These are phyloP conservation scores for Ptychodera flava DNA, from an alignment of 35 echinoderm and acorn worm species.

Conservation along the genomic window DNA sequence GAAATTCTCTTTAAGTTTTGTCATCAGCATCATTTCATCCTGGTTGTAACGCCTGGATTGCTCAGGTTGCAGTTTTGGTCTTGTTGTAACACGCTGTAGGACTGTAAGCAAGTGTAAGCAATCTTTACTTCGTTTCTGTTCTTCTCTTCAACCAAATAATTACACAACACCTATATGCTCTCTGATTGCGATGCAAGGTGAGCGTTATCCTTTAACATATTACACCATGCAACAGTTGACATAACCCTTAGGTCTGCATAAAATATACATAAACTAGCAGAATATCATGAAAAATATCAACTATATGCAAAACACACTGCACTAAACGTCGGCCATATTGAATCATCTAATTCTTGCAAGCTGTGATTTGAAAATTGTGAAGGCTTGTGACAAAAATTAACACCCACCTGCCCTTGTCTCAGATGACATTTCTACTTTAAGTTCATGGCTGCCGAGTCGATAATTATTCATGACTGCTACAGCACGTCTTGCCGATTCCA, in stretches of 20 bases:
- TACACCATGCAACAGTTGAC: background rate
- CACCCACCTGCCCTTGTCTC: background rate
- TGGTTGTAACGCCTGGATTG: background rate
- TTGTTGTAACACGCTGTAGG: background rate
- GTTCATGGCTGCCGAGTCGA: background rate
- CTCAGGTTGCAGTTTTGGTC: background rate
- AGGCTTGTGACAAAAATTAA: no score
- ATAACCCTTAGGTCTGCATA: background rate
- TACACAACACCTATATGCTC: background rate
- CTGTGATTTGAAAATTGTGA: background rate
- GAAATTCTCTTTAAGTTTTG: background rate
- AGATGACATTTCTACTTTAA: background rate
- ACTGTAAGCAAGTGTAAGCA: background rate
- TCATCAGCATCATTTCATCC: background rate
- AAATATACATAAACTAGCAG: background rate
- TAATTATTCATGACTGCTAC: background rate
- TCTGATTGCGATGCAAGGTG: background rate
- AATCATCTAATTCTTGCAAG: no score
- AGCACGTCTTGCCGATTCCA: background rate
- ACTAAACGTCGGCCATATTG: background rate
- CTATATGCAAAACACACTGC: background rate
- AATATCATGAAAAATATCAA: background rate
- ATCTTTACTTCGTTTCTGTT: background rate
- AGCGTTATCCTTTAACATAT: background rate
- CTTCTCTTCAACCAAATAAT: no score